Conservation (phyloP, 2,888 invertebrate species). For the Microplitis deprimator region DNA sequence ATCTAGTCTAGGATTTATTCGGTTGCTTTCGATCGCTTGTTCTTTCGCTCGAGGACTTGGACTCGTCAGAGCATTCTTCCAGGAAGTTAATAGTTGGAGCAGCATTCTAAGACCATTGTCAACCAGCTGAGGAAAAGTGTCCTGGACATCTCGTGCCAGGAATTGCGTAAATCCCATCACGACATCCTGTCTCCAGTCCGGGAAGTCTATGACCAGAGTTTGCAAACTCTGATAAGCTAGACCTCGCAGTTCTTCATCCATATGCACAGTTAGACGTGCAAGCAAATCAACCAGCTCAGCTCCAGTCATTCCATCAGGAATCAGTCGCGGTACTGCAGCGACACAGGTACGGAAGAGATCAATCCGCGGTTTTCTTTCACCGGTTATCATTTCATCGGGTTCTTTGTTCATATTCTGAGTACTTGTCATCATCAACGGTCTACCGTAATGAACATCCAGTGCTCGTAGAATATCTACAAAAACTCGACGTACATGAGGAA, state of each 20-base stretch:
- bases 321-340: conserved; percentile 96
- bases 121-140: conserved; percentile 89
- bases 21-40: conserved; percentile 60
- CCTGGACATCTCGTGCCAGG: conserved; percentile 92
- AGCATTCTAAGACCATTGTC: conserved; percentile 96
- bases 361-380: conserved; percentile 97
- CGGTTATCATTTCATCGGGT: conserved; percentile 91
- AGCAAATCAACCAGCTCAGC: conserved; percentile 95
- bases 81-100: conserved; percentile 90
- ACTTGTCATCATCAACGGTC: conserved; percentile 97
- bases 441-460: conserved; percentile 94
- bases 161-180: conserved; percentile 92
- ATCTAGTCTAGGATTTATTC: conserved; percentile 57
- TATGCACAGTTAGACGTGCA: conserved; percentile 94
- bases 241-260: conserved; percentile 97
- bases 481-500: conserved; percentile 94
- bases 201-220: conserved; percentile 95
- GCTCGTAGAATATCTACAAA: conserved; percentile 96
- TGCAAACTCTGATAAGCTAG: conserved; percentile 96
- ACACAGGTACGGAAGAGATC: conserved; percentile 98
- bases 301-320: conserved; percentile 97
- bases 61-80: conserved; percentile 85
- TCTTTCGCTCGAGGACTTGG: conserved; percentile 67
- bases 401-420: conserved; percentile 96
- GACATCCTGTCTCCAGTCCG: conserved; percentile 98